These are phyloP conservation scores for Thereva nobilitata DNA, from an alignment of 2,888 invertebrate genomes.

Conservation along the genomic window DNA sequence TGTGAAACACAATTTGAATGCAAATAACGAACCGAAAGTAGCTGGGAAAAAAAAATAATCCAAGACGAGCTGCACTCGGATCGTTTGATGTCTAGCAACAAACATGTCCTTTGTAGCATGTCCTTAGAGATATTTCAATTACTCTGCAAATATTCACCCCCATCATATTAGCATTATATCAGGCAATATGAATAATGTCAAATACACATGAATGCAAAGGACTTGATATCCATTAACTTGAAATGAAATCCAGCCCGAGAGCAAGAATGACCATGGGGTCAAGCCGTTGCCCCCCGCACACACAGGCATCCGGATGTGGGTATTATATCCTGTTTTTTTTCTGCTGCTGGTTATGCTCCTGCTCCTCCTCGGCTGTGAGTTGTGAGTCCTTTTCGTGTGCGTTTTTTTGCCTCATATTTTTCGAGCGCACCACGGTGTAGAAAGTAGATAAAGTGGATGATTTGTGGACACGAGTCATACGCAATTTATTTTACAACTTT, in stretches of 20 bases:
- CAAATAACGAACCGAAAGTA: too few relatives aligned
- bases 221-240: constrained; percentile 1
- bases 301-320: background rate
- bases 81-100: background rate
- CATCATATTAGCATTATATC: background rate
- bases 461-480: constrained; percentile 37
- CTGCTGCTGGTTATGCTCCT: too few relatives aligned
- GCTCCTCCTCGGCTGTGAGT: too few relatives aligned
- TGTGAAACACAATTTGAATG: too few relatives aligned
- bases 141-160: background rate
- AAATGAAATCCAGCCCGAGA: background rate
- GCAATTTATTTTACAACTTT: constrained; percentile 35
- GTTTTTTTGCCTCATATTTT: too few relatives aligned
- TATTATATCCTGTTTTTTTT: background rate
- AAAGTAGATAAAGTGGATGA: constrained; percentile 19
- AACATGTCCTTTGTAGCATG: constrained; percentile 1
- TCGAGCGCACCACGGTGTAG: too few relatives aligned
- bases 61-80: too few relatives aligned
- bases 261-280: background rate
- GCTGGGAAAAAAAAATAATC: too few relatives aligned
- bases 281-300: too few relatives aligned
- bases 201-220: constrained; percentile 7
- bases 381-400: too few relatives aligned
- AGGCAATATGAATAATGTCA: constrained; percentile 2
- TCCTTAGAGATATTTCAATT: constrained; percentile 3